Evolutionary conservation across 2,888 invertebrate genomes (phyloP), one percentile per base, ranked within the genome.

Genomic region (Spisula solida): DNA sequence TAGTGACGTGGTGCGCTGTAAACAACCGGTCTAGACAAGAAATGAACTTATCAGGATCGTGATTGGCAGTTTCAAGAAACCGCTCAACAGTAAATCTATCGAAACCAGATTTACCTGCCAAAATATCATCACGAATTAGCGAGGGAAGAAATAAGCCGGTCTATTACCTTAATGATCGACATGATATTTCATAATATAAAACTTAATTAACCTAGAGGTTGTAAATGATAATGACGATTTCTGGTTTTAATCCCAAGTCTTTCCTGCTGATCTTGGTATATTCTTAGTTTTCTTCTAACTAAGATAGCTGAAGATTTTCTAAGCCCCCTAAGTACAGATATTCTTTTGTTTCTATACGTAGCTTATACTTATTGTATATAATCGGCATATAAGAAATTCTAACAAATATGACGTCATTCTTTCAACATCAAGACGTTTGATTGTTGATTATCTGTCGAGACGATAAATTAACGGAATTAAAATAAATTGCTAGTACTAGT

Each of bases 11-110:
- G 83, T 48, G 18, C 41, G 48, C 48, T 83, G 75, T 83, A 83
- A 83, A 83, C 83, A 83, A 75, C 83, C 14, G 75, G 83, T 83
- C 83, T 83, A 83, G 83, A 83, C 83, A 70, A 75, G 75, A 47
- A 48, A 83, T 47, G 75, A 83, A 83, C 75, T 75, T 29, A 83
- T 83, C 83, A 83, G 75, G 83, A 83, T 75, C n/a, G 51, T 25
- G 75, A 83, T 83, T 83, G 83, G 83, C 83, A 83, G 70, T 48
- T 75, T 70, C 75, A 31, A 70, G 70, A 83, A 83, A 48, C 75
- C 51, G 34, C 29, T 83, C 83, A 75, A 83, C 70, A 70, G 51
- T 83, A 83, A 83, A 83, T 83, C 83, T 83, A 83, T 83, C 83
- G 75, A 66, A 75, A 48, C 70, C 48, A 29, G 83, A 1, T 31